phyloP scores from a whole-genome alignment of 2,797 vertebrate species.

The Meriones psammophilus region DNA sequence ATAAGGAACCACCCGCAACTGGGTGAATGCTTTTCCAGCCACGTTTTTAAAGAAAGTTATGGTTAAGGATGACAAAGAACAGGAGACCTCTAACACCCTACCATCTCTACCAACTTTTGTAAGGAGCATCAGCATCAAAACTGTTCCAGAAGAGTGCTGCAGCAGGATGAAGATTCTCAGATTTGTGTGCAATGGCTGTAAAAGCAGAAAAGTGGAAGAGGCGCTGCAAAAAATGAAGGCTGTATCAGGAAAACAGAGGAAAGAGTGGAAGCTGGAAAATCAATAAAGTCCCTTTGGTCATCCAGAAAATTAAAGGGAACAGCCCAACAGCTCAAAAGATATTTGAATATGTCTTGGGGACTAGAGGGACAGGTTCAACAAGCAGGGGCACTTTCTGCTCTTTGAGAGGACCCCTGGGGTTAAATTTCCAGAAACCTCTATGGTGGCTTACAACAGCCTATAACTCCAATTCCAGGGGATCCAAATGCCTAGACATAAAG shows the following conservation, averaged over 20 bases:
- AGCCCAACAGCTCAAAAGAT: background rate
- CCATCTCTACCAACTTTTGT: background rate
- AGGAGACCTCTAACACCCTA: background rate
- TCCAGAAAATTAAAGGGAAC: background rate
- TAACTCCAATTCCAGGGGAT: background rate
- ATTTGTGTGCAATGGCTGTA: background rate
- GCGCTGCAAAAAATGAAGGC: background rate
- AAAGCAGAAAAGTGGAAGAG: background rate
- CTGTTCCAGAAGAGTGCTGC: background rate
- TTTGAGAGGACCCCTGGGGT: background rate
- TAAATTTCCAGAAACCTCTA: background rate
- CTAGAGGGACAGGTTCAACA: background rate
- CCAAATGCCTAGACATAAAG: background rate
- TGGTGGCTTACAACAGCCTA: background rate
- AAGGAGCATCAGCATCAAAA: background rate
- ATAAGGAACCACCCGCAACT: background rate
- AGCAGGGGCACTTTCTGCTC: background rate
- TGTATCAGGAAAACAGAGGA: background rate
- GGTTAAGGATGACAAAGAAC: background rate
- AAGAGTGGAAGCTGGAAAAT: background rate
- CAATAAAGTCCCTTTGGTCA: background rate
- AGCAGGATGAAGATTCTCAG: background rate
- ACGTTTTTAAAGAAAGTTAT: constrained; percentile 25
- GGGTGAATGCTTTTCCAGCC: background rate
- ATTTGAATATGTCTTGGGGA: background rate